Conservation (phyloP, 2,113 vertebrate genomes). For the Rhinopomastus cyanomelas region DNA sequence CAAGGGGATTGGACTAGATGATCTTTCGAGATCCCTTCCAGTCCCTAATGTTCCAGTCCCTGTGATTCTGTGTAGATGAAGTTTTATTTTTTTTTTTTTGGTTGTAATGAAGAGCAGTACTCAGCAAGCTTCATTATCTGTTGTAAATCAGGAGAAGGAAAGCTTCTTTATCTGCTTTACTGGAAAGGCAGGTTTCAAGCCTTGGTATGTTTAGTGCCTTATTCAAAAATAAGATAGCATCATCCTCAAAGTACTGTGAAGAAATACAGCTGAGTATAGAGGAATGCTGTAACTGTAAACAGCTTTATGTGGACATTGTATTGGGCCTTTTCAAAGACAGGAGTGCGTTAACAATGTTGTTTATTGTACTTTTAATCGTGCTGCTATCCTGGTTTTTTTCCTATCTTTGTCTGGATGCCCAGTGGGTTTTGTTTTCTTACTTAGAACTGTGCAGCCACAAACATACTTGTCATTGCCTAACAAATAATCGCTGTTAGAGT, state of each 20-base stretch:
- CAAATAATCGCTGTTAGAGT: conserved; percentile 38
- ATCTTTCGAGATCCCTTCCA: too few species aligned
- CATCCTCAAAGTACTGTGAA: background rate
- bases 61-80: too few species aligned
- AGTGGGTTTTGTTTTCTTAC: background rate
- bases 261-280: background rate
- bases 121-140: background rate
- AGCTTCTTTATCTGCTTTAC: background rate
- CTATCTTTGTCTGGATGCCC: background rate
- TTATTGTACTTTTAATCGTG: background rate
- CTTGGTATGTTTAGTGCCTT: background rate
- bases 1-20: too few species aligned
- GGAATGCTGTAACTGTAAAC: background rate
- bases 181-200: background rate
- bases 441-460: background rate
- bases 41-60: too few species aligned
- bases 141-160: background rate
- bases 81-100: background rate
- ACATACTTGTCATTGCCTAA: conserved; percentile 32
- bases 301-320: background rate
- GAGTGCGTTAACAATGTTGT: background rate
- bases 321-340: background rate
- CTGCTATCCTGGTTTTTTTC: background rate
- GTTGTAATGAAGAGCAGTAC: background rate
- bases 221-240: background rate